Conservation (phyloP, 2,797 vertebrate species). For the Choloepus didactylus region DNA sequence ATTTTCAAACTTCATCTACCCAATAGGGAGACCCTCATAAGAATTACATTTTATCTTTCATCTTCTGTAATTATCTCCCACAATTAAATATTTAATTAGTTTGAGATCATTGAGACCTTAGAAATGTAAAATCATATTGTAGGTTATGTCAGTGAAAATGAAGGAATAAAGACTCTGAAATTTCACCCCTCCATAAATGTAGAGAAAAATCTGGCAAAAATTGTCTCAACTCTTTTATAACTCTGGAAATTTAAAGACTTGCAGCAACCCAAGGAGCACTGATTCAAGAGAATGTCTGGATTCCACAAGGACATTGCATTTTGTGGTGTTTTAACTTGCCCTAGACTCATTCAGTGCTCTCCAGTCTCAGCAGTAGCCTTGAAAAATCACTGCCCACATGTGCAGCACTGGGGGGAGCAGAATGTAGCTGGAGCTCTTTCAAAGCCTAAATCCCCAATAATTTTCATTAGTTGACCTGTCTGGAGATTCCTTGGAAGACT, state of each 20-base stretch:
- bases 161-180: neutral
- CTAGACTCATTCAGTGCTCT: neutral
- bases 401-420: neutral
- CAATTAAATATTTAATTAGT: neutral
- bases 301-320: neutral
- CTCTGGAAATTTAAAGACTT: neutral
- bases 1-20: neutral
- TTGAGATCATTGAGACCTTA: neutral
- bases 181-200: neutral
- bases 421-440: neutral
- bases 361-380: neutral
- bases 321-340: neutral
- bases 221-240: neutral
- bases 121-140: neutral
- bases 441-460: neutral
- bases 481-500: neutral
- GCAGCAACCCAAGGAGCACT: neutral
- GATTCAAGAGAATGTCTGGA: neutral
- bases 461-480: neutral
- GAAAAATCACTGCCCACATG: neutral
- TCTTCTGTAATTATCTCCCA: neutral
- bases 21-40: neutral
- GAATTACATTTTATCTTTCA: neutral
- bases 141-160: neutral
- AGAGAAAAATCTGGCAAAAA: neutral